Conservation (phyloP, 2,888 invertebrate genomes). For the Megaustenia siamemsis region DNA sequence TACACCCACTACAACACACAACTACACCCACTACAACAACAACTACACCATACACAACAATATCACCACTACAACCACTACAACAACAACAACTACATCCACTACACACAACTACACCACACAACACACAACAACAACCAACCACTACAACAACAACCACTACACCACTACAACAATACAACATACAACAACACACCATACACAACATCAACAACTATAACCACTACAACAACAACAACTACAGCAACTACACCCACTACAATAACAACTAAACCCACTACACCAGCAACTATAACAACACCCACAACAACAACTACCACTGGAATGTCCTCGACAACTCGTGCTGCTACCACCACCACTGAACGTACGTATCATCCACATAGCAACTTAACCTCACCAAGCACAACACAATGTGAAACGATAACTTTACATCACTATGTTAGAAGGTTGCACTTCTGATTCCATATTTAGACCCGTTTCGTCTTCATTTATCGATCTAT, state of each 20-base stretch:
- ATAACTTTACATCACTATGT: no score
- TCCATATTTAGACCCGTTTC: no score
- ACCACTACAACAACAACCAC: no score
- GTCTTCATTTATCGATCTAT: no score
- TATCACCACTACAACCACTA: no score
- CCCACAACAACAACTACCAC: not conserved
- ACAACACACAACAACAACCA: not conserved
- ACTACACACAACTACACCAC: not conserved
- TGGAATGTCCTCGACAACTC: not conserved
- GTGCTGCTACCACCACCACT: not conserved
- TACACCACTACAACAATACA: not conserved
- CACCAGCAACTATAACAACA: no score
- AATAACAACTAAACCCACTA: not conserved
- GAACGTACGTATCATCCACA: conserved; percentile 1
- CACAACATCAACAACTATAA: no score
- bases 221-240: no score
- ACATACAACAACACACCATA: not conserved
- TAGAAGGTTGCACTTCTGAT: no score
- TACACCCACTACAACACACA: not conserved
- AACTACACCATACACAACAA: not conserved
- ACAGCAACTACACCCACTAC: no score
- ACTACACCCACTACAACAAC: not conserved
- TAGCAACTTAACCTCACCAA: no score
- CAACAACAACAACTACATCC: not conserved
- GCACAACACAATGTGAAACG: no score